Evolutionary conservation across 2,888 invertebrate genomes (phyloP), one percentile per base, ranked within the genome.

Genomic region (Apeira syringaria): DNA sequence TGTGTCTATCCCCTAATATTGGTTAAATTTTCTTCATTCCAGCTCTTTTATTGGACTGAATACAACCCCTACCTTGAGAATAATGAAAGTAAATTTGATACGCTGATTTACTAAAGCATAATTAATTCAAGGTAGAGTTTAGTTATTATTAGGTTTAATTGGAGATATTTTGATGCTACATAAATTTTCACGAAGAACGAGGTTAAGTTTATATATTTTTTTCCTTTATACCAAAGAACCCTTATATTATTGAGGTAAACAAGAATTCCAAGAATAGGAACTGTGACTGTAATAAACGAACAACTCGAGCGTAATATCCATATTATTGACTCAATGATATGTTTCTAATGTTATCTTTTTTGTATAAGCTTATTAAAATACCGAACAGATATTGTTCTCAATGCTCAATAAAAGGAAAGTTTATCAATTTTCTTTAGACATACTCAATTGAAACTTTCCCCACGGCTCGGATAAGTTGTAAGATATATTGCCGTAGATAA

Each of bases 391-490:
- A 56, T 64, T 57, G 55, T 55, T 56, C 51, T 60, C 60, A 55
- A 68, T 62, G 50, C 61, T 60, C 57, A 40, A 20, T 20, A 7
- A 20, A 6, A 37, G 29, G 28, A 53, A 76, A 74, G 65, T 77
- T 73, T 65, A 52, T 52, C 60, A 62, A 67, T 68, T 68, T 63
- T 64, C 61, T 65, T 59, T 38, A 52, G 53, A 53, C 51, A 61
- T 43, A 62, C 60, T 58, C 65, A 59, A 68, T 68, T 68, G 67
- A 70, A 77, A 77, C 62, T 77, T 72, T 59, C 45, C 25, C 47
- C 50, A 42, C 50, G 42, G 39, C 47, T 45, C 51, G 55, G 48
- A 53, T 61, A 66, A 71, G 61, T 61, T 63, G 53, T 62, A 51
- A 64, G 56, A 61, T 62, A 24, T 24, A 65, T 56, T 53, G 53